Evolutionary conservation across 1,140 invertebrate species (phyloP), one percentile per base, ranked within the genome.

Genomic region (Drosophila fuyamai): DNA sequence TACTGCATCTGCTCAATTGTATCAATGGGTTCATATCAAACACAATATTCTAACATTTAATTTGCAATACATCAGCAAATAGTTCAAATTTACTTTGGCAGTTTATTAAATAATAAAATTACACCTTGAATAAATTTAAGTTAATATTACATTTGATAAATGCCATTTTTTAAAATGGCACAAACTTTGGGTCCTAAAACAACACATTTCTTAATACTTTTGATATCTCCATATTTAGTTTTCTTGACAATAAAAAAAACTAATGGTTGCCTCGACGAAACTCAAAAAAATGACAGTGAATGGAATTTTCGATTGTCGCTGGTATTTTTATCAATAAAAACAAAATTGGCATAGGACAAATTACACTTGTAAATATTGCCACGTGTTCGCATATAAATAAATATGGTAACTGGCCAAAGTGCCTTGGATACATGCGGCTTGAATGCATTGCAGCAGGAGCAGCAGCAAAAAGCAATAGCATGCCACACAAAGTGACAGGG

Each of bases 281-380:
- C 23, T 23, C 23, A 23, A 4, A 23, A 23, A 23, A 23, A 23
- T 23, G 18, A 23, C 23, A 4, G 23, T 23, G 23, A 23, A 23
- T 23, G 23, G 23, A 23, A 23, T 23, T 23, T 32, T 32, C 47
- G 14, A 32, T 5, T 32, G 47, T 32, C 27, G n/a, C 27, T 5
- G 7, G 4, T 4, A 35, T 35, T 50, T 14, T 5, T 1, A 16
- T 3, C 48, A 51, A 32, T n/a, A 14, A 35, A 16, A 35, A 35
- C n/a, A 8, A 18, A 36, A 16, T 59, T 59, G 16, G 12, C 14
- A 16, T 40, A 40, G 79, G 73, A 63, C 74, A 65, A 76, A 60
- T 50, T 58, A 56, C 75, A 60, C 71, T 81, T 83, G 81, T 76
- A 82, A 84, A 79, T 82, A 84, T 73, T 61, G 79, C 63, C 76